Base-by-base conservation (phyloP, 2,113 vertebrate genomes). In the Amblyornis subalaris region DNA sequence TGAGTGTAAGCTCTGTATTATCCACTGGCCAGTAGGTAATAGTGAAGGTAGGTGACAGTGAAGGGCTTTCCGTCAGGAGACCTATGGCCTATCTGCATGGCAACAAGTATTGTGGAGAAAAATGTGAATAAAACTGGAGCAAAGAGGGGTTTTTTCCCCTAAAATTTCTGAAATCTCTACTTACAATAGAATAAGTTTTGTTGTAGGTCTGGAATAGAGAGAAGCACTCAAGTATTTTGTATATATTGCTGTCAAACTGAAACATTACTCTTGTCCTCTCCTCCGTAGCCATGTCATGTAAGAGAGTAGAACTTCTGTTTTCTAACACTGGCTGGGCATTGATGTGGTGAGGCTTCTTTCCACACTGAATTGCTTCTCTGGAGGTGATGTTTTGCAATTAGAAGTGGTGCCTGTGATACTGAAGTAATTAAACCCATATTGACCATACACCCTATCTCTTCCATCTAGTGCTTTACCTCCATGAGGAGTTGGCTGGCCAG, bases 131-230 rank as follows among this genome's bases (percentile, higher is more conserved):
- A 57, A 78, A 65, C 10, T 3, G 4, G 5, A 67, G 22, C 10
- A 50, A 42, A 42, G 13, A 85, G 2, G 15, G 1, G 0, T 0
- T 3, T 42, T 33, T 45, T 28, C 4, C 4, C 26, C 38, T 51
- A 51, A 74, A 55, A 31, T 10, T 23, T 31, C 15, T 23, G 10
- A 42, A 57, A 47, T 47, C 1, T 53, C 31, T 77, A 47, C 10
- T 66, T 75, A n/a, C 4, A 21, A 3, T 51, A 55, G 10, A 69
- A 17, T 45, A 40, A 64, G 12, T 45, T 62, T 75, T 45, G 4
- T 33, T 64, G 25, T 12, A 22, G 18, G 6, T 45, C 21, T 76
- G 18, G 6, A 80, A 81, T 0, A 0, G 44, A 75, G 26, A n/a
- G 22, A 86, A 47, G 5, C 1, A 7, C 6, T 83, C 25, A 45